Evolutionary conservation across 23 tunicate genomes (phyloP), one percentile per base, ranked within the genome.

Genomic region (Ascidia mentula): DNA sequence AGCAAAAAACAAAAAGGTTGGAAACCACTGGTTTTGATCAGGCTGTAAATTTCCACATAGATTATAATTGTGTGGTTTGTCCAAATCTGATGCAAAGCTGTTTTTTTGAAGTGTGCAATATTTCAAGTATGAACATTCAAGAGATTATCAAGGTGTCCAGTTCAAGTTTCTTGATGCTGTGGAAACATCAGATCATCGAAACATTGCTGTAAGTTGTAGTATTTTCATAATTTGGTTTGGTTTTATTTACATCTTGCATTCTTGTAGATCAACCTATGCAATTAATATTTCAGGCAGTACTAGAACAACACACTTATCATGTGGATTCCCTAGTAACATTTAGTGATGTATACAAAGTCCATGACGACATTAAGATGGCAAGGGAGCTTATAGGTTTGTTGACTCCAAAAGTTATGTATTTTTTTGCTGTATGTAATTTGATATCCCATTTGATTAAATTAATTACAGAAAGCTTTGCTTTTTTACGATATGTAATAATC

Each of bases 111-210:
- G 96, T 35, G 36, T 32, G 31, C 80, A 75, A 39, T 46, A 37
- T 73, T 92, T 82, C 71, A 87, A 83, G 39, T 92, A 32, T 46
- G 89, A 83, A 26, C 97, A 92, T 82, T 87, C 36, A 72, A 83
- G 72, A 79, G 97, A 92, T 17, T 92, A 92, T 53, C 97, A 87
- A 45, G 46, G 83, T 12, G 77, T 77, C 37, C 97, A 92, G 61
- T 92, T 92, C 45, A 72, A 80, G 37, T 89, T 37, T 87, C 92
- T 74, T 17, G 78, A 74, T 74, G 78, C 78, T 35, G 78, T 74
- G 37, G 78, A 74, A 38, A 37, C 78, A 13, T 82, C 89, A 0
- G 92, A 87, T 79, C 97, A 92, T 36, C 59, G 82, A 42, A 77
- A 80, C 75, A 85, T 90, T 46, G 86, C 89, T 13, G 96, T 90